Evolutionary conservation across 1,140 invertebrate genomes (phyloP), one percentile per base, ranked within the genome.

Genomic region (Anastatus disparis): DNA sequence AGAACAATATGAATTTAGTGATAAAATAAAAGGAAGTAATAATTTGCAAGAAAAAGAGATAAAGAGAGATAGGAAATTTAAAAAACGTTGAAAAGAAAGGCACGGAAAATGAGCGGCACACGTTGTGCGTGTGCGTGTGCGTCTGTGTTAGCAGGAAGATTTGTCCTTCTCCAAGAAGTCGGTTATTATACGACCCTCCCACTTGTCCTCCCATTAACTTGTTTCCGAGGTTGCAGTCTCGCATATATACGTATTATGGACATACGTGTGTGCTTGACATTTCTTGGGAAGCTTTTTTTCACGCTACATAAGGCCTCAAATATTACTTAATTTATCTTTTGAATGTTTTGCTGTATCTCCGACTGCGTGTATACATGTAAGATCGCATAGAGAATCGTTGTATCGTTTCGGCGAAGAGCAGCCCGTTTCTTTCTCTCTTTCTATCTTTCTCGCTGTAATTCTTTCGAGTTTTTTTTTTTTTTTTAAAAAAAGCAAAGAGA

Each of bases 271-370:
- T n/a, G 10, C 52, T 66, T 46, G 66, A 69, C 66, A 69, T 31
- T 69, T 69, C 66, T 17, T 31, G 56, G 56, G 29, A 69, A 69
- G 56, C 55, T 38, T 69, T n/a, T n/a, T 69, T 69, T 69, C 56
- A 61, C 66, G 66, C 44, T 27, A 26, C 55, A 67, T 67, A 56
- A 56, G 64, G 29, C 26, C 52, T 31, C 35, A 53, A 44, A 58
- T 59, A 59, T 68, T 38, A 29, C 53, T 59, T 38, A 59, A 68
- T 68, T 68, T 68, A 68, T 68, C 46, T 52, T 35, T 40, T 40
- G 61, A 63, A 67, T 67, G 29, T 65, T 65, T 65, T 8, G 38
- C 9, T 27, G 20, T 27, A n/a, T 8, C 24, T 46, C 40, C n/a
- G n/a, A n/a, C n/a, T n/a, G n/a, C n/a, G n/a, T n/a, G n/a, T n/a